phyloP scores from a whole-genome alignment of 2,888 invertebrate genomes.

The Alentia gelatinosa region DNA sequence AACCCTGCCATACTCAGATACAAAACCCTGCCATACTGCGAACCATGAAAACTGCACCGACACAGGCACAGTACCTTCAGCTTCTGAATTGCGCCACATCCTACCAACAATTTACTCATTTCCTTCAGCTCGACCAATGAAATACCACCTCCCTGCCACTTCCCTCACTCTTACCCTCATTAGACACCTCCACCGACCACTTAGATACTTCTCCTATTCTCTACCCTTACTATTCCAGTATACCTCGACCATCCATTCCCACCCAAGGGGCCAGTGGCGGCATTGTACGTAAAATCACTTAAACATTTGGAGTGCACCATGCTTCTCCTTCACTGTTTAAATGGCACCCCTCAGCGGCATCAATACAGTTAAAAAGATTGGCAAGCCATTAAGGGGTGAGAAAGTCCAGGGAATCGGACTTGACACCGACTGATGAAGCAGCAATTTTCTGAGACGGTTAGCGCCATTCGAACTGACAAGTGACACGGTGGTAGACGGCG shows the following conservation, averaged over 20 bases:
- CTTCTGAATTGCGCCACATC: too few species aligned
- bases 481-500: not conserved
- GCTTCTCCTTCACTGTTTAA: not conserved
- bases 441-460: not conserved
- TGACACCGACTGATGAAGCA: not conserved
- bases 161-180: not conserved
- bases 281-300: too few species aligned
- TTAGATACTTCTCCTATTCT: not conserved
- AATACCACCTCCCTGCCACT: not conserved
- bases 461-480: not conserved
- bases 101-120: too few species aligned
- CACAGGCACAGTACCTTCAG: too few species aligned
- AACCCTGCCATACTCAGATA: too few species aligned
- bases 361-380: not conserved
- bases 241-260: not conserved
- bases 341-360: not conserved
- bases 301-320: not conserved
- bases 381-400: not conserved
- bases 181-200: not conserved
- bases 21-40: too few species aligned
- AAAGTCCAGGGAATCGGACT: slow-evolving; percentile 22
- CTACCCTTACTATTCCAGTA: not conserved
- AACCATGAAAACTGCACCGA: too few species aligned
- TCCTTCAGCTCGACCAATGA: not conserved
- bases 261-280: not conserved